phyloP scores from a whole-genome alignment of 1,140 invertebrate genomes.

The Scaptomyza hsui region DNA sequence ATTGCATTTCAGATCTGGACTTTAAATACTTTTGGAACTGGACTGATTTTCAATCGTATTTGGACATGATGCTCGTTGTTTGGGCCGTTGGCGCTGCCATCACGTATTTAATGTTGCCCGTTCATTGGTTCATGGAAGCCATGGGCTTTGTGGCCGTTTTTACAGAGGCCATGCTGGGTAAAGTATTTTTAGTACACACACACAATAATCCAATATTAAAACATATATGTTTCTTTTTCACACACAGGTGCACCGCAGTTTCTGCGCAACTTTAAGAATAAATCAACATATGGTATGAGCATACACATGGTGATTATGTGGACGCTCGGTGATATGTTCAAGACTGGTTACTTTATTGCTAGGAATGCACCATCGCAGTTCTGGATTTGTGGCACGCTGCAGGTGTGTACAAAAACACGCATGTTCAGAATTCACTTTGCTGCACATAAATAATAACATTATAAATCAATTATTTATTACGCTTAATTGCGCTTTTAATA shows the following conservation, averaged over 20 bases:
- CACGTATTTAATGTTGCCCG: constrained; percentile 94
- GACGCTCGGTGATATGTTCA: constrained; percentile 97
- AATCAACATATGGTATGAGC: constrained; percentile 91
- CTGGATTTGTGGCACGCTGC: constrained; percentile 96
- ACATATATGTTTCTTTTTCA: background rate
- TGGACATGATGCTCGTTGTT: constrained; percentile 96
- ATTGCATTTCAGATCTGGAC: constrained; percentile 91
- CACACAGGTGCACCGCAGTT: constrained; percentile 91
- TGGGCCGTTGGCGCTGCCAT: constrained; percentile 91
- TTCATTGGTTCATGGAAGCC: constrained; percentile 92
- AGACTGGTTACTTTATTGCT: constrained; percentile 97
- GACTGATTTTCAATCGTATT: constrained; percentile 98
- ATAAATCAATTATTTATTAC: background rate
- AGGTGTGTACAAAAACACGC: constrained; percentile 87
- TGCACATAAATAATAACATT: background rate
- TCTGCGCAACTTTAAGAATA: constrained; percentile 91
- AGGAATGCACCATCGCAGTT: constrained; percentile 96
- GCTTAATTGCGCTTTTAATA: no score
- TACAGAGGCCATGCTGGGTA: constrained; percentile 97
- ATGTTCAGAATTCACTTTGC: no score
- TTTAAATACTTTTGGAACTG: constrained; percentile 98
- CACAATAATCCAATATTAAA: background rate
- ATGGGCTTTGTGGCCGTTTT: constrained; percentile 97
- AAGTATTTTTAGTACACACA: background rate
- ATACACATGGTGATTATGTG: constrained; percentile 98